Conservation (phyloP, 2,797 vertebrate genomes). For the Austrolebias charrua region DNA sequence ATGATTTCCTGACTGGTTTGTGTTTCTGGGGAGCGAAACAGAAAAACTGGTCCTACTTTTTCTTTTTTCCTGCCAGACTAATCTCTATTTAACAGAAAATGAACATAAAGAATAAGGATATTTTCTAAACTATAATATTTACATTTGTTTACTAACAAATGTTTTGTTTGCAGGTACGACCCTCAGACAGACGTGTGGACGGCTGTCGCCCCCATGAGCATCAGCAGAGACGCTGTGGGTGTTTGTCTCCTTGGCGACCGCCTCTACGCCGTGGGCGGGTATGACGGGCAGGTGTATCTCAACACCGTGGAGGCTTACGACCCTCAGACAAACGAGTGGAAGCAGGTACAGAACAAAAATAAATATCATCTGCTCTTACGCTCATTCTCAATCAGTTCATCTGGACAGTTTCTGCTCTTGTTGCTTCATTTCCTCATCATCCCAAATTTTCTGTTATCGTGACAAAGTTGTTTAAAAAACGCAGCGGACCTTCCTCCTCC, state of each 20-base stretch:
- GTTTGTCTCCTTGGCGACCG: slow-evolving; percentile 96
- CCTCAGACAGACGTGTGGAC: slow-evolving; percentile 98
- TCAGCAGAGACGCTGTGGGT: slow-evolving; percentile 95
- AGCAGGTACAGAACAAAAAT: slow-evolving; percentile 81
- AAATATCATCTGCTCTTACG: too few species aligned
- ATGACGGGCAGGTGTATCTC: slow-evolving; percentile 94
- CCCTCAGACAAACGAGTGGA: slow-evolving; percentile 97
- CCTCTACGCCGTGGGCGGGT: slow-evolving; percentile 94
- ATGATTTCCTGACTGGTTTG: too few species aligned
- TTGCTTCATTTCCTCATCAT: neutral
- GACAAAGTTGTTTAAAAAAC: slow-evolving; percentile 15
- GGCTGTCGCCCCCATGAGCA: slow-evolving; percentile 95
- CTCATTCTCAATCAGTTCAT: too few species aligned
- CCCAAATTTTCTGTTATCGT: neutral
- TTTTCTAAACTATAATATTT: too few species aligned
- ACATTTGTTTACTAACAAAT: neutral
- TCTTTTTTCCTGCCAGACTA: too few species aligned
- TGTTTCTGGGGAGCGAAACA: too few species aligned
- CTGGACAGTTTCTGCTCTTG: too few species aligned
- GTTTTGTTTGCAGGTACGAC: slow-evolving; percentile 84
- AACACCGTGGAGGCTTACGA: slow-evolving; percentile 96
- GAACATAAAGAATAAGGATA: too few species aligned
- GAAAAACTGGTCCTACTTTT: too few species aligned
- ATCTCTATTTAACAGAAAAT: too few species aligned
- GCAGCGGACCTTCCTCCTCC: slow-evolving; percentile 42